Evolutionary conservation across 2,888 invertebrate species (phyloP).

Genomic region (Polydrusus cervinus): DNA sequence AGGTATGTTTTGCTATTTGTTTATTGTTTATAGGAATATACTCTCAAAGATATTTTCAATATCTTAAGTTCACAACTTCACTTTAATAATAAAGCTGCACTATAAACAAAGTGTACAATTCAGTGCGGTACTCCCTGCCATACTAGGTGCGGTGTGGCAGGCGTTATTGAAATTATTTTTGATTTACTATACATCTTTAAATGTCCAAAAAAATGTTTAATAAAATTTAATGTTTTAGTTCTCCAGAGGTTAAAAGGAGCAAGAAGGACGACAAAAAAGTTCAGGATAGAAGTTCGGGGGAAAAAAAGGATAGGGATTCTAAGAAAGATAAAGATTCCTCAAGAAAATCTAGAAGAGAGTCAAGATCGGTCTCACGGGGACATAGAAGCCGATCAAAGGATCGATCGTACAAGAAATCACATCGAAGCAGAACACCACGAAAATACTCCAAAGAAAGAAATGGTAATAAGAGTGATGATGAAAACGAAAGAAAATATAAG

Average conservation of each 20-base stretch:
- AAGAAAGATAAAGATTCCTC: conserved; percentile 47
- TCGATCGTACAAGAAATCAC: conserved; percentile 50
- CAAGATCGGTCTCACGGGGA: conserved; percentile 42
- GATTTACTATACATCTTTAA: no score
- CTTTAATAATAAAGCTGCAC: no score
- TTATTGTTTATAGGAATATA: conserved; percentile 28
- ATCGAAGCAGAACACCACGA: conserved; percentile 55
- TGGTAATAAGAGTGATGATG: conserved; percentile 42
- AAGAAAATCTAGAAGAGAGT: conserved; percentile 38
- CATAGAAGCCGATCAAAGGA: conserved; percentile 35
- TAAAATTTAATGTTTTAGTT: conserved; percentile 60
- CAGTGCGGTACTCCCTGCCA: no score
- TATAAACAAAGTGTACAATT: no score
- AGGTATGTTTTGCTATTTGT: conserved; percentile 69
- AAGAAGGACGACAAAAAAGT: conserved; percentile 58
- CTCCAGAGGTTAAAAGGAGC: conserved; percentile 62
- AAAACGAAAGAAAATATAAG: conserved; percentile 48
- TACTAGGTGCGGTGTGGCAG: no score
- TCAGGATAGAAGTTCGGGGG: conserved; percentile 50
- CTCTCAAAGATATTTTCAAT: neutral
- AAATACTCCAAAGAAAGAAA: conserved; percentile 53
- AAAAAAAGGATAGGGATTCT: conserved; percentile 49
- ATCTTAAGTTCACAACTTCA: no score
- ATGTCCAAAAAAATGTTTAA: no score
- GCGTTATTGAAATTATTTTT: no score